A percentile compares a stretch with the other conserved stretches of the same genome.
These are phyloP conservation scores for Tachysurus fulvidraco DNA, from an alignment of 2,113 vertebrate genomes.

Conservation along the genomic window DNA sequence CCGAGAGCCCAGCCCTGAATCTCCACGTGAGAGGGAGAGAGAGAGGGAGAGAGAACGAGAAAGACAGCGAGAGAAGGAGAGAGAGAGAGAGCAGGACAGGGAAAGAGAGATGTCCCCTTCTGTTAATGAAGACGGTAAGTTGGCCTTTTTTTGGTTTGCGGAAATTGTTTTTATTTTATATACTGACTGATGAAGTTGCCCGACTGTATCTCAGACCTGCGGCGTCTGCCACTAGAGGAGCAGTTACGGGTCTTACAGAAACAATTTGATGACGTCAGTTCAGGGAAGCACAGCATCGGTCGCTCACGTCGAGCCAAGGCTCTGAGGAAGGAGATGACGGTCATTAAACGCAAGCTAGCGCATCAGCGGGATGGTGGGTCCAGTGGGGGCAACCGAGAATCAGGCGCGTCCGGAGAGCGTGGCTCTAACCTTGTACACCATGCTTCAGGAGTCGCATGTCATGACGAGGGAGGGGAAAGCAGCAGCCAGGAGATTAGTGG, in stretches of 20 bases:
- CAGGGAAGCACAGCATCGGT: slow-evolving; percentile 90
- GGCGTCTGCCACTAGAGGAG: slow-evolving; percentile 88
- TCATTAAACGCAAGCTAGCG: slow-evolving; percentile 89
- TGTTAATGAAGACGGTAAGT: slow-evolving; percentile 74
- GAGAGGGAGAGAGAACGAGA: slow-evolving; percentile 58
- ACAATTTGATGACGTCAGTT: slow-evolving; percentile 84
- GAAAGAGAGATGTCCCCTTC: slow-evolving; percentile 63
- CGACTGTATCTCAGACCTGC: slow-evolving; percentile 72
- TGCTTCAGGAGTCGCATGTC: slow-evolving; percentile 73
- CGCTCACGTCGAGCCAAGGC: slow-evolving; percentile 92
- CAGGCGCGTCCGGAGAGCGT: slow-evolving; percentile 65
- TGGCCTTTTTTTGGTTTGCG: background rate
- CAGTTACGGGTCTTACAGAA: slow-evolving; percentile 89
- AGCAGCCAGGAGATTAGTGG: slow-evolving; percentile 94
- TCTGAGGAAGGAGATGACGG: slow-evolving; percentile 93
- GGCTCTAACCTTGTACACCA: slow-evolving; percentile 68
- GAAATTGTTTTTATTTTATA: background rate
- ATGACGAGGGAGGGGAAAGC: slow-evolving; percentile 95
- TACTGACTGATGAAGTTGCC: background rate
- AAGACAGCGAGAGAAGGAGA: slow-evolving; percentile 62
- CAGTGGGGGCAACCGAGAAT: slow-evolving; percentile 71
- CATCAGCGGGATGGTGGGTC: slow-evolving; percentile 85
- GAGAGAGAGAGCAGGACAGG: slow-evolving; percentile 64
- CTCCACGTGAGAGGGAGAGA: slow-evolving; percentile 67
- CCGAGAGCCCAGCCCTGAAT: slow-evolving; percentile 81